Base-by-base conservation (phyloP, 2,113 vertebrate genomes). In the Nettapus auritus region DNA sequence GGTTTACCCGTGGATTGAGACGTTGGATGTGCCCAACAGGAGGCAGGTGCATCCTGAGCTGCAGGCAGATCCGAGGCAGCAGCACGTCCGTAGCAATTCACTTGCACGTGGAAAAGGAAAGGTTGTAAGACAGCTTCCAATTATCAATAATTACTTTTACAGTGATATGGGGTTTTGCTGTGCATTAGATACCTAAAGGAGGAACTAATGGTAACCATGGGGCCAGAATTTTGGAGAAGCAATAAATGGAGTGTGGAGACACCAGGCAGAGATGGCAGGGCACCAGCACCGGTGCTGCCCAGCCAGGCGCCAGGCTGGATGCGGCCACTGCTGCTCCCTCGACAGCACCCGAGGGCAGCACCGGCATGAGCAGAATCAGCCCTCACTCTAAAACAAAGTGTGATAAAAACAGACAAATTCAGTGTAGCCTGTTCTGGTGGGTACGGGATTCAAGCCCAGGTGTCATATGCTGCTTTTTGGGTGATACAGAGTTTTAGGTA, bases 331-430 rank as follows among this genome's bases (percentile, higher is more conserved):
- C 46, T 21, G 20, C 46, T 48, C 4, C 46, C 46, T 48, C 46
- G 46, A 4, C 20, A 9, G 46, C 7, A 7, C 50, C 53, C 8
- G 8, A 29, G 53, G 53, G 53, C 53, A 55, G 53, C 53, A 14
- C 26, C 53, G 2, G 50, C 50, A 52, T 11, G 9, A 29, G 8
- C 64, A 53, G 53, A 56, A 62, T 8, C 34, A 80, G 56, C 8
- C 0, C 0, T 44, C 83, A 8, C 34, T 56, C 31, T 31, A 28
- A 70, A 71, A 22, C 7, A 22, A 8, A 10, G 8, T 11, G 6
- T 7, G 33, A 11, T 38, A n/a, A 62, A 66, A 66, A 21, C 6
- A 55, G 25, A 28, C 34, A 20, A 20, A 52, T 50, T 26, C 28
- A n/a, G 3, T 48, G 66, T 55, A 70, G 33, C 48, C 31, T 28